A percentile compares a stretch with the other conserved stretches of the same genome.
These are phyloP conservation scores for Apus apus DNA, from an alignment of 2,113 vertebrate genomes.

Conservation along the genomic window DNA sequence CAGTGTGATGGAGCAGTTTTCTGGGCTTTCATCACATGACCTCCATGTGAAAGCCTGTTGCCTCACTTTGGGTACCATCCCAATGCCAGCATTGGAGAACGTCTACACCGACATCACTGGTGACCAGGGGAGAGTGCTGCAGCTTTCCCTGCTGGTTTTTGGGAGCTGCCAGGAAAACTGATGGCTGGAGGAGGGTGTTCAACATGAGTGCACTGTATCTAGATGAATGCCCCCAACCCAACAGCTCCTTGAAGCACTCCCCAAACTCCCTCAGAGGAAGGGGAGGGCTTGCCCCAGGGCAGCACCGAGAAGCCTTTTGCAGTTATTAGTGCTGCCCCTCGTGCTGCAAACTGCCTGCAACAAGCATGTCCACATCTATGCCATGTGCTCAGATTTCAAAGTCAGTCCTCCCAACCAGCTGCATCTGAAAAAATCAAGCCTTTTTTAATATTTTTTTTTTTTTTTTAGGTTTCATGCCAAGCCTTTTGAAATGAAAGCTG, in stretches of 20 bases:
- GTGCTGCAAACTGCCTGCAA: constrained; percentile 72
- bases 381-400: constrained; percentile 87
- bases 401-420: constrained; percentile 81
- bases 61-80: background rate
- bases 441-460: background rate
- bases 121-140: background rate
- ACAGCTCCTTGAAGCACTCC: constrained; percentile 35
- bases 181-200: background rate
- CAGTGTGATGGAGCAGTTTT: background rate
- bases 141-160: background rate
- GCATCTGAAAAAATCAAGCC: constrained; percentile 69
- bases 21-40: background rate
- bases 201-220: background rate
- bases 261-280: background rate
- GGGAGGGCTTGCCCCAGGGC: background rate
- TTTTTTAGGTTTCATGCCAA: constrained; percentile 70
- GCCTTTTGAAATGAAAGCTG: constrained; percentile 85
- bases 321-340: constrained; percentile 74
- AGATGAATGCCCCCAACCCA: background rate
- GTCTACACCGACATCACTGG: accelerated
- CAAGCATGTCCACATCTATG: constrained; percentile 73
- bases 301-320: constrained; percentile 19
- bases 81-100: accelerated
- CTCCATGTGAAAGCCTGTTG: background rate
- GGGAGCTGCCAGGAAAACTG: background rate